Conservation (phyloP, 2,888 invertebrate species). For the Lasioglossum vierecki region DNA sequence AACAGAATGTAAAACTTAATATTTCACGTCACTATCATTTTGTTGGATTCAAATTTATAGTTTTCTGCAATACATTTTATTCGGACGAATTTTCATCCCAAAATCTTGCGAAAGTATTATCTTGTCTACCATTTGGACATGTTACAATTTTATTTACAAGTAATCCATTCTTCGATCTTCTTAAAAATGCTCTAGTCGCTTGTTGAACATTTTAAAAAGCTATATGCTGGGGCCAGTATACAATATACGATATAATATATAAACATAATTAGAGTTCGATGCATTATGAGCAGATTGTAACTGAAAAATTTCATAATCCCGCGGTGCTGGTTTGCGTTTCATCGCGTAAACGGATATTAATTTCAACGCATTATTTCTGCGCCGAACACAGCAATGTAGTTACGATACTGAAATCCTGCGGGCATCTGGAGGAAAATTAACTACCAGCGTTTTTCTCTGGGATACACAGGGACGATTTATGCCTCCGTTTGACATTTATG, state of each 20-base stretch:
- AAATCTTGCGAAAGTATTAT: neutral
- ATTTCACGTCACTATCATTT: neutral
- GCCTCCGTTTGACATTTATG: conserved; percentile 59
- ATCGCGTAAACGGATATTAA: conserved; percentile 51
- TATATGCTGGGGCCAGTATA: neutral
- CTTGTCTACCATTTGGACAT: neutral
- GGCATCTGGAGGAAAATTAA: conserved; percentile 48
- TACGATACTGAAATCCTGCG: conserved; percentile 24
- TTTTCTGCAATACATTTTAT: neutral
- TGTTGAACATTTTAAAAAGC: neutral
- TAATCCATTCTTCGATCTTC: neutral
- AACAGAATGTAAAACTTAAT: neutral
- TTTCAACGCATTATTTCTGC: conserved; percentile 49
- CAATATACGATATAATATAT: too few species aligned
- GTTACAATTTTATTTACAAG: neutral
- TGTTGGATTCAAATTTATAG: neutral
- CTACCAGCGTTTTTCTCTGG: conserved; percentile 29
- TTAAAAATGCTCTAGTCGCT: too few species aligned
- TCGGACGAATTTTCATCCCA: neutral
- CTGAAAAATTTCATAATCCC: conserved; percentile 18
- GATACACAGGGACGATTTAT: conserved; percentile 52
- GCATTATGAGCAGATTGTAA: neutral
- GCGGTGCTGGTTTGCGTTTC: neutral
- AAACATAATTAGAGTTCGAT: neutral
- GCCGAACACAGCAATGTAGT: conserved; percentile 4